Percentiles rank a stretch among this genome's conserved stretches.
Evolutionary conservation across 2,888 invertebrate genomes (phyloP).

Genomic region (Metacarcinus magister): DNA sequence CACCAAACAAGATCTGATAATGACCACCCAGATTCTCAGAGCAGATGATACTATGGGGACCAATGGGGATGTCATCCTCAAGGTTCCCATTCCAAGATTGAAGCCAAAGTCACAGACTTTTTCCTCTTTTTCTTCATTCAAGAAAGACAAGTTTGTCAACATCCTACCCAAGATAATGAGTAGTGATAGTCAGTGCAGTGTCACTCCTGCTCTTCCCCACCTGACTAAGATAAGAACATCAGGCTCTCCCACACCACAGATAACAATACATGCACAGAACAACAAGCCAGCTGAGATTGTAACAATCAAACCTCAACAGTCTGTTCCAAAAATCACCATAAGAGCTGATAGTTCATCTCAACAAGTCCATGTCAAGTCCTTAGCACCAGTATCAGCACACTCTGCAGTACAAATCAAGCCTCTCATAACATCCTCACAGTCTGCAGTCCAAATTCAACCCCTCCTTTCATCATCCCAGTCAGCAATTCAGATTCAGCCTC

Average conservation of each 20-base stretch:
- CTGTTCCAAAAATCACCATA: constrained; percentile 74
- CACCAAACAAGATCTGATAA: constrained; percentile 52
- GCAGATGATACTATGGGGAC: constrained; percentile 68
- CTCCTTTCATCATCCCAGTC: constrained; percentile 57
- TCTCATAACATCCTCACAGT: constrained; percentile 60
- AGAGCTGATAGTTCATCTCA: constrained; percentile 60
- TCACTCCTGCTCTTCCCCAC: constrained; percentile 51
- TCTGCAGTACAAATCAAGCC: constrained; percentile 64
- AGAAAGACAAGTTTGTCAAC: constrained; percentile 76
- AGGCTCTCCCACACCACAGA: constrained; percentile 71
- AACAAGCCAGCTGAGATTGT: constrained; percentile 61
- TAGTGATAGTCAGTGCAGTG: constrained; percentile 47
- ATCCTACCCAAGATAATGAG: constrained; percentile 75
- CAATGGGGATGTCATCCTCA: constrained; percentile 80
- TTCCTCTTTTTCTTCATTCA: background rate
- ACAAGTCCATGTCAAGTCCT: constrained; percentile 58
- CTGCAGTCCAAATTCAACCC: constrained; percentile 63
- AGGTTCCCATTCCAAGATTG: constrained; percentile 80
- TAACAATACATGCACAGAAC: constrained; percentile 67
- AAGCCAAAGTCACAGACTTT: constrained; percentile 67
- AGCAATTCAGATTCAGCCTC: constrained; percentile 59
- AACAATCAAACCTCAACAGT: constrained; percentile 50
- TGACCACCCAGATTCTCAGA: constrained; percentile 54
- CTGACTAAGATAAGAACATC: constrained; percentile 30
- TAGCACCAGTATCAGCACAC: constrained; percentile 39